Conservation (phyloP, 2,888 invertebrate genomes). For the Drosophila niveifrons region DNA sequence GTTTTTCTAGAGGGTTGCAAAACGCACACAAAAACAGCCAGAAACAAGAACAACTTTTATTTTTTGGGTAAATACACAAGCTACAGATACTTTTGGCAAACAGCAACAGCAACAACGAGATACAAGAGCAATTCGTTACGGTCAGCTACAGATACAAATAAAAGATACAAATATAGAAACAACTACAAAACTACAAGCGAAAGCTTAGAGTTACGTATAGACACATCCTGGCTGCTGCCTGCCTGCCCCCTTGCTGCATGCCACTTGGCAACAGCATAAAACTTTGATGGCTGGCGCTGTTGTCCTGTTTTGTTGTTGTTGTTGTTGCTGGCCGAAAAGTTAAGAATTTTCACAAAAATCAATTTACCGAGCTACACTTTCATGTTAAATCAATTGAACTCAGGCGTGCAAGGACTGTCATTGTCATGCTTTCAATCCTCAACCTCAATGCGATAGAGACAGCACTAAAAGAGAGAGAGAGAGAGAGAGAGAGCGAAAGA, state of each 20-base stretch:
- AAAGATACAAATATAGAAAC: constrained; percentile 36
- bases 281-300: constrained; percentile 62
- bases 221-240: constrained; percentile 11
- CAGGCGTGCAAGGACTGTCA: constrained; percentile 74
- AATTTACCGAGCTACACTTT: constrained; percentile 79
- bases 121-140: constrained; percentile 76
- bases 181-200: constrained; percentile 1
- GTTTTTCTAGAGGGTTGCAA: constrained; percentile 71
- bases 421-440: constrained; percentile 49
- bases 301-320: constrained; percentile 6
- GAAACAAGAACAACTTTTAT: constrained; percentile 27
- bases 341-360: constrained; percentile 72
- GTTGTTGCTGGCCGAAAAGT: constrained; percentile 49
- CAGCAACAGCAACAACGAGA: constrained; percentile 41
- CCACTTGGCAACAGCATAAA: constrained; percentile 69
- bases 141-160: constrained; percentile 68
- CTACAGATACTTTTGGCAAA: constrained; percentile 66
- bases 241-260: constrained; percentile 3
- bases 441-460: background rate
- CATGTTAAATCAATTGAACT: constrained; percentile 81
- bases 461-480: constrained; percentile 4
- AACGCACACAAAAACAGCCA: constrained; percentile 46
- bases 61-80: constrained; percentile 55
- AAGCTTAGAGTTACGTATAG: constrained; percentile 10
- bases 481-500: background rate